Conservation (phyloP, 2,113 vertebrate genomes). For the Phylloscopus whistleri region DNA sequence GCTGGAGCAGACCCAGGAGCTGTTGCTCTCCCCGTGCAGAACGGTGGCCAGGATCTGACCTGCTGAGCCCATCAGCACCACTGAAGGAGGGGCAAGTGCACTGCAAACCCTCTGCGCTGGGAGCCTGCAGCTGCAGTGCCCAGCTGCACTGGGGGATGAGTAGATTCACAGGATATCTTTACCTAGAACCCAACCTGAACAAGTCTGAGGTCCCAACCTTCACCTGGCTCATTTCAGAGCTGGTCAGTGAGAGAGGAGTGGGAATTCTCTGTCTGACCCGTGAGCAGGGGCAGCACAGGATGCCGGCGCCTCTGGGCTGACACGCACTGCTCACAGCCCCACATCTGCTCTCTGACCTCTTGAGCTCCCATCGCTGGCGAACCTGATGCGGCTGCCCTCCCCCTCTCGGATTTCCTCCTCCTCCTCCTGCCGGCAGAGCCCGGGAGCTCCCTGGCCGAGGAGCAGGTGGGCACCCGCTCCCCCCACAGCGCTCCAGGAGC, state of each 20-base stretch:
- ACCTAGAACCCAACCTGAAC: background rate
- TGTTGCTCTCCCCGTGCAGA: background rate
- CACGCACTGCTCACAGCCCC: background rate
- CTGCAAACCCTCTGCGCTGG: background rate
- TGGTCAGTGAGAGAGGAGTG: background rate
- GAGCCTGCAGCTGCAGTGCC: background rate
- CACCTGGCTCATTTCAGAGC: background rate
- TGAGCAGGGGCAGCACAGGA: background rate
- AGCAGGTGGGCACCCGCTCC: background rate
- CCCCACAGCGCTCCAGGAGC: fast-evolving
- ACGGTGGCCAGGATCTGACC: background rate
- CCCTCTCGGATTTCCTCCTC: constrained; percentile 25
- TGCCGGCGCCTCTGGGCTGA: background rate
- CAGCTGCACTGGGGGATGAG: background rate
- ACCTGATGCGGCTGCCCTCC: background rate
- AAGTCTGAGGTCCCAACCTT: background rate
- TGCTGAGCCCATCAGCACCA: background rate
- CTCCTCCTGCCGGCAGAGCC: background rate
- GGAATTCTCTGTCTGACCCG: background rate
- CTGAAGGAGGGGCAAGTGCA: background rate
- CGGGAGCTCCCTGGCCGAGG: background rate
- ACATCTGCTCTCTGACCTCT: constrained; percentile 56
- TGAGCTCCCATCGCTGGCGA: background rate
- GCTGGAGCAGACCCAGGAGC: background rate
- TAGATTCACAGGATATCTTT: background rate